Conservation (phyloP, 2,113 vertebrate genomes). For the Hemichromis elongatus region DNA sequence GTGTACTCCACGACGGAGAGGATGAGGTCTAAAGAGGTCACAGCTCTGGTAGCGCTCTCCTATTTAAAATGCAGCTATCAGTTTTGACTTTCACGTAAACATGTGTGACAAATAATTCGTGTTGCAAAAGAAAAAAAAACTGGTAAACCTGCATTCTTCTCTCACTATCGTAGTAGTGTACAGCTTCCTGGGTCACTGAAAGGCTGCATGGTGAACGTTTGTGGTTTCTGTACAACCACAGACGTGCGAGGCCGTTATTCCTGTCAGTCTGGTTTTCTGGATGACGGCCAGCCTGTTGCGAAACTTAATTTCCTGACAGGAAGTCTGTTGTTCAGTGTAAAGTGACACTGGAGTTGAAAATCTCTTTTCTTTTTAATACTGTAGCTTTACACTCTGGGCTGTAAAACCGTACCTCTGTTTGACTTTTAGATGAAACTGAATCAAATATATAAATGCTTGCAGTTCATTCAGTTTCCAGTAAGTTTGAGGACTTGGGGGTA, state of each 20-base stretch:
- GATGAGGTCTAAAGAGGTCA: neutral
- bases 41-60: accelerated
- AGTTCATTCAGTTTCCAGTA: too few species aligned
- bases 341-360: too few species aligned
- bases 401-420: too few species aligned
- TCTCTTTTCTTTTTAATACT: too few species aligned
- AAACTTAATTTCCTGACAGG: too few species aligned
- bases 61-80: accelerated
- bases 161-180: accelerated
- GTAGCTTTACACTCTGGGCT: too few species aligned
- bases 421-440: too few species aligned
- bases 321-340: too few species aligned
- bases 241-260: accelerated
- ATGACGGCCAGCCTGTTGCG: neutral
- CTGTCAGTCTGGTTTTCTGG: neutral
- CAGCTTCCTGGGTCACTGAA: neutral
- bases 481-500: too few species aligned
- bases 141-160: accelerated
- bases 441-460: too few species aligned
- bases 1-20: accelerated
- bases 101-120: neutral
- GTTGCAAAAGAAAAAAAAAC: accelerated
- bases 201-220: accelerated
- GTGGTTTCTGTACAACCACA: accelerated
- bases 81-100: accelerated